Base-by-base conservation (phyloP, 2,888 invertebrate species). In the Erannis defoliaria region DNA sequence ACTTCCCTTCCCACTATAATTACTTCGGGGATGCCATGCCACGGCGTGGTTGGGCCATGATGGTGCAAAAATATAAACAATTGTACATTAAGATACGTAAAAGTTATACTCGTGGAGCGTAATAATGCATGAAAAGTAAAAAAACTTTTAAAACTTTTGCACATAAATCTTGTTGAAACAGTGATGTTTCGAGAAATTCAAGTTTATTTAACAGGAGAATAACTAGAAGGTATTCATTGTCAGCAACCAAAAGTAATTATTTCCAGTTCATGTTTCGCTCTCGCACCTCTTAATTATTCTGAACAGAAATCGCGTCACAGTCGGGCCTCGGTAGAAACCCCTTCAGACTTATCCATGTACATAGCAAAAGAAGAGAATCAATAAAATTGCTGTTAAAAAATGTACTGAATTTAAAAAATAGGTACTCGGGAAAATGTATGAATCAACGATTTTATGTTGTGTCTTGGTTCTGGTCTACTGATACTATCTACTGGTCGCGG, bases 241-340 rank as follows among this genome's bases (percentile, higher is more conserved):
- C 50, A 51, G 37, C 43, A 26, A 16, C 26, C 14, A 19, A 57
- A 59, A 54, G 59, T 48, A 59, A 59, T 59, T 59, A 48, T 59
- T 59, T 38, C 33, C 51, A 40, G 53, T 8, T 40, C 18, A 46
- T 33, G 40, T 42, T 53, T 26, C 50, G 16, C 33, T 46, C 48
- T 59, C 31, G 45, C 58, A 46, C 54, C 33, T 53, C 46, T 59
- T 46, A 59, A 53, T 59, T 59, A 59, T 48, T 48, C 53, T 40
- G 46, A 53, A 48, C 59, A 53, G 59, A 53, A 58, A 51, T 51
- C 45, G 51, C 38, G 37, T 38, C 51, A 31, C 45, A 12, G 45
- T 12, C 26, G 43, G 43, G 43, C 38, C 16, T 58, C 21, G 5
- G 37, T 38, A 38, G 38, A 38, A 31, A 35, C 33, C 29, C 10